Evolutionary conservation across 2,113 vertebrate species (phyloP).

Genomic region (Capra hircus): DNA sequence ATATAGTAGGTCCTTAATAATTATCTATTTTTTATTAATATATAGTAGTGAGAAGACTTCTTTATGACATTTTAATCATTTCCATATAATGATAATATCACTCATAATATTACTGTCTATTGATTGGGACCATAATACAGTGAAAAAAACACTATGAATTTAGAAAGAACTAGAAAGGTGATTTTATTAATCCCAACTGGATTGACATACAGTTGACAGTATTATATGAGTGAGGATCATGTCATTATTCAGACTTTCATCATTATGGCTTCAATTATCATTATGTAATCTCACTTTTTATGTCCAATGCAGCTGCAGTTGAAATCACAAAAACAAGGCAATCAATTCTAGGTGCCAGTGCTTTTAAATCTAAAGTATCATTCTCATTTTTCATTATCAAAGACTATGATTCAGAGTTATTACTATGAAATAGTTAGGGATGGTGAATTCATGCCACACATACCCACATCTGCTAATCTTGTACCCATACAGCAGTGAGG

Average conservation of each 20-base stretch:
- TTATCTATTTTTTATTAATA: neutral
- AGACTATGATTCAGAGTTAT: neutral
- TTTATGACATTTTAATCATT: neutral
- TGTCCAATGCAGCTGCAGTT: rapidly evolving
- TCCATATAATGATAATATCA: rapidly evolving
- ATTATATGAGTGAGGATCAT: neutral
- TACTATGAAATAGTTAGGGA: neutral
- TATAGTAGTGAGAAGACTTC: neutral
- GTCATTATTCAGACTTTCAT: neutral
- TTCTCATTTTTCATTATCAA: neutral
- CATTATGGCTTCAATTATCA: neutral
- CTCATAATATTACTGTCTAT: neutral
- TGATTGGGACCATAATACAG: neutral
- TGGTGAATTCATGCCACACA: neutral
- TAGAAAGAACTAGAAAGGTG: neutral
- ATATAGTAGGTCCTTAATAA: neutral
- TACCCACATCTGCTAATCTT: neutral
- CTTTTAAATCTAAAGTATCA: neutral
- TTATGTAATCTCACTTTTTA: neutral
- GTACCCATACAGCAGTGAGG: neutral
- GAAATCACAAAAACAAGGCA: neutral
- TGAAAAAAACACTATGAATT: neutral
- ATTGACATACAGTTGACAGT: neutral
- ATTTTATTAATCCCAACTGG: neutral
- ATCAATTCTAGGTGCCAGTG: neutral